These are phyloP conservation scores for Muscina levida DNA, from an alignment of 2,888 invertebrate species.

Conservation along the genomic window DNA sequence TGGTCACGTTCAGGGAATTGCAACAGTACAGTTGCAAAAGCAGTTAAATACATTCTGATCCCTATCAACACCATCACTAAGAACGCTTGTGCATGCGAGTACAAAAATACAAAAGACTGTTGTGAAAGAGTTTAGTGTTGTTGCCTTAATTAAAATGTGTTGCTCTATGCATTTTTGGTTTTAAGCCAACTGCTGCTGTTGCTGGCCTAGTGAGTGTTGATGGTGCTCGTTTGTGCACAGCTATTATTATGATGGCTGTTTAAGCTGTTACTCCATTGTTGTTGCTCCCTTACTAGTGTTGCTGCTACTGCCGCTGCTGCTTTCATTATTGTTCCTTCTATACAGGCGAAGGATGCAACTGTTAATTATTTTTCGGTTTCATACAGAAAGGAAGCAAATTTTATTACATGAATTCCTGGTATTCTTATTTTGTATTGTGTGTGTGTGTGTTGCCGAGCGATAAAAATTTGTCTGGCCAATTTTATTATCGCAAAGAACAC, in stretches of 20 bases:
- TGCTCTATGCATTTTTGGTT: constrained; percentile 8
- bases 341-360: constrained; percentile 33
- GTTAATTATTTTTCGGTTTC: constrained; percentile 39
- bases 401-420: constrained; percentile 19
- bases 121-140: no score
- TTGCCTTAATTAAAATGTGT: constrained; percentile 56
- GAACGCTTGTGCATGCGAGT: no score
- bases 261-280: constrained; percentile 27
- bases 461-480: constrained; percentile 31
- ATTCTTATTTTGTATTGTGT: no score
- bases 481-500: background rate
- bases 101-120: no score
- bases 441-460: background rate
- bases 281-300: no score
- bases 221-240: background rate
- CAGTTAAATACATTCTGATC: background rate
- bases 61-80: background rate
- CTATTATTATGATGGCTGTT: constrained; percentile 11
- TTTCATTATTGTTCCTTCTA: constrained; percentile 10
- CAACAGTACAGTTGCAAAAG: background rate
- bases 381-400: background rate
- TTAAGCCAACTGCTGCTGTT: background rate
- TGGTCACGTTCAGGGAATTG: no score
- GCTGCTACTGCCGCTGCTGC: background rate
- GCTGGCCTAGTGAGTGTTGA: background rate